Evolutionary conservation across 2,113 vertebrate species (phyloP), one percentile per base, ranked within the genome.

Genomic region (Esox niger): DNA sequence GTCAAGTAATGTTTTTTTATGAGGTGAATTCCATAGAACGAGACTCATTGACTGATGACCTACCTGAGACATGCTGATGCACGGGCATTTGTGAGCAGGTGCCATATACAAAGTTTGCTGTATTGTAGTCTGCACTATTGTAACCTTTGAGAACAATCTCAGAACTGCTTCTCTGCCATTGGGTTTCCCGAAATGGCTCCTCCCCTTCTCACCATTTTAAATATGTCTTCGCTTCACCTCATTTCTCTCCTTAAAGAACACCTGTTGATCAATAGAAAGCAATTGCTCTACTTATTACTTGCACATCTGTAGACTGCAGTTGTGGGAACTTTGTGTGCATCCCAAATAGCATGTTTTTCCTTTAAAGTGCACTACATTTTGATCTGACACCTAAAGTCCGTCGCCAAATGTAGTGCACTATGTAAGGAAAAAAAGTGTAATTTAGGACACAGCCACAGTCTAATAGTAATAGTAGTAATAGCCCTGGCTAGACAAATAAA

Each of bases 221-320:
- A 67, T 13, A 17, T 2, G n/a, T 72, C 57, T 26, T 27, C 30
- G 20, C 33, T 56, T 76, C 47, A 26, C 17, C 31, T 76, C 3
- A 8, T 54, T 61, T 47, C 33, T 57, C 43, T 32, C 35, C 30
- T 31, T 7, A 32, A 64, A 3, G 25, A 66, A 64, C 62, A 68
- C 70, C 73, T 64, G 71, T 70, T 68, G 54, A 79, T 86, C 77
- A 79, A 38, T 70, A 77, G 61, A 68, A 31, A 38, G 29, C 55
- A 56, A 38, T 2, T 35, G 49, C 5, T 1, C 43, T 64, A 66
- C 29, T 58, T 30, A 69, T 56, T 25, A 15, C 11, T 35, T 63
- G 9, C 3, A 17, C 4, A 15, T 43, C 13, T 15, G 17, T 15
- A 43, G 38, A 43, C 38, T 4, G 3, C 35, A 13, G 13, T 2